Evolutionary conservation across 2,797 vertebrate species (phyloP).

Genomic region (Sibirionetta formosa): DNA sequence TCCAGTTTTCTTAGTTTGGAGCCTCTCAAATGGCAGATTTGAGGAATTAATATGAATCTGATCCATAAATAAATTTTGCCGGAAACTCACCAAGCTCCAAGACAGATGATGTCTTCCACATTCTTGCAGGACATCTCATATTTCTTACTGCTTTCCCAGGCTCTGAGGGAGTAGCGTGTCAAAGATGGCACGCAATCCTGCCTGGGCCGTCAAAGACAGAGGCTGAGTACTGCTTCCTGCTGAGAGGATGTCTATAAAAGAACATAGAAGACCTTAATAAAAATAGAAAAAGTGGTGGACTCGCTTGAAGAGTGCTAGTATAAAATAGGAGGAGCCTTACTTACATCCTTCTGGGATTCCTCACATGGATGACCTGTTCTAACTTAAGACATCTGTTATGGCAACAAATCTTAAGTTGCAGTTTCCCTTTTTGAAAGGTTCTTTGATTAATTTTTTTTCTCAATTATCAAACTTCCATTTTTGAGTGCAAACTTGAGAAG

Average conservation of each 20-base stretch:
- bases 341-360: not conserved
- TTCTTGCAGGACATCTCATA: conserved; percentile 30
- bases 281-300: not conserved
- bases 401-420: not conserved
- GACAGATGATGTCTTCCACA: not conserved
- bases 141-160: conserved; percentile 34
- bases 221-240: not conserved
- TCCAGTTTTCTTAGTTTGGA: not conserved
- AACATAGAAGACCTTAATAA: not conserved
- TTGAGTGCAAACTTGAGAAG: not conserved
- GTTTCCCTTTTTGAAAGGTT: conserved; percentile 18
- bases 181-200: accelerated
- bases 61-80: not conserved
- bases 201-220: not conserved
- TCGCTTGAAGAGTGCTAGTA: not conserved
- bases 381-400: not conserved
- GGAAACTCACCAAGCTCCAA: conserved; percentile 7
- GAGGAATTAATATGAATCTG: not conserved
- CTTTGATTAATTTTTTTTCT: conserved; percentile 8
- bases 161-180: not conserved
- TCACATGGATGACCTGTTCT: not conserved
- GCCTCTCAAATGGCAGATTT: not conserved
- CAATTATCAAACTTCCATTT: not conserved
- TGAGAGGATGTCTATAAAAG: not conserved
- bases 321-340: not conserved